Evolutionary conservation across 2,888 invertebrate species (phyloP).

Genomic region (Chaetogeoica ovagalla): DNA sequence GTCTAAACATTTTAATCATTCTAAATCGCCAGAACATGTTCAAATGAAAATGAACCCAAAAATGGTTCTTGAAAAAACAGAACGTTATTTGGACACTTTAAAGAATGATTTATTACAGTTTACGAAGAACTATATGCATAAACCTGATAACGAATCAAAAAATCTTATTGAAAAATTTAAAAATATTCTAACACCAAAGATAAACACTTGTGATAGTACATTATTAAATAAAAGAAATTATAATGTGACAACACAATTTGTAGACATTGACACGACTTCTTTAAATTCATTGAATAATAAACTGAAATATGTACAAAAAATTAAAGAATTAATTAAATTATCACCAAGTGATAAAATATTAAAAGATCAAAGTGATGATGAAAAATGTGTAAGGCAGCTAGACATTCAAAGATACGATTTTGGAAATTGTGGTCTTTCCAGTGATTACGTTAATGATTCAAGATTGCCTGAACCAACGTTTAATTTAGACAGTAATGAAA

Average conservation of each 20-base stretch:
- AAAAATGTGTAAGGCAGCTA: neutral
- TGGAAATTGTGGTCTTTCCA: neutral
- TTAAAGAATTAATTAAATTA: neutral
- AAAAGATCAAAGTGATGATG: too few relatives aligned
- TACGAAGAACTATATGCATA: neutral
- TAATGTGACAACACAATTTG: neutral
- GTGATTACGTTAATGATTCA: neutral
- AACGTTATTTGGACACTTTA: slow-evolving; percentile 19
- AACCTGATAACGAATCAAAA: neutral
- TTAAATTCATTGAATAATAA: slow-evolving; percentile 3
- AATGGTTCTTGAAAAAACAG: slow-evolving; percentile 14
- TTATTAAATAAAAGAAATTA: neutral
- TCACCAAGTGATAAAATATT: neutral
- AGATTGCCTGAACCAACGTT: neutral
- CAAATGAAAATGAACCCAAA: slow-evolving; percentile 15
- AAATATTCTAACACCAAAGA: neutral
- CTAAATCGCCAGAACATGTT: neutral
- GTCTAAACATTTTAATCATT: neutral
- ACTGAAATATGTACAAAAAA: neutral
- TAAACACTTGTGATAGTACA: neutral
- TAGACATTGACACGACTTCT: neutral
- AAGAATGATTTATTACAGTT: slow-evolving; percentile 13
- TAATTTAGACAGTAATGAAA: neutral
- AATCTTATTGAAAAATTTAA: neutral
- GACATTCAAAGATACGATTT: neutral